phyloP scores from a whole-genome alignment of 2,797 vertebrate species.

The Podarcis lilfordi region DNA sequence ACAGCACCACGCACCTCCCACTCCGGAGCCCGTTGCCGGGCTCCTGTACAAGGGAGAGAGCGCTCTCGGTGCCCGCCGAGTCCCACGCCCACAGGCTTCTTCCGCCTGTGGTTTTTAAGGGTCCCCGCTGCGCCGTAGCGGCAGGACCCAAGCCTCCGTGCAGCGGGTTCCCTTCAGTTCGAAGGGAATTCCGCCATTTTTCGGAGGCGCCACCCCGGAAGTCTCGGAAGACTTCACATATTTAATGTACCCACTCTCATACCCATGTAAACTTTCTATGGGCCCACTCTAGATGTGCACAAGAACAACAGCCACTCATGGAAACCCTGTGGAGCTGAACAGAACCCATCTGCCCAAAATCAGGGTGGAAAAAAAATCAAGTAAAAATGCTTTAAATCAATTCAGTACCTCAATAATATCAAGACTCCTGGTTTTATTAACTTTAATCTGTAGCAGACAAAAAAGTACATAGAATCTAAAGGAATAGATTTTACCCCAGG shows the following conservation, averaged over 20 bases:
- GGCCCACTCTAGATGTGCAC: not conserved
- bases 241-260: not conserved
- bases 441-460: not conserved
- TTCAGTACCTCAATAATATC: not conserved
- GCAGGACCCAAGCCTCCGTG: no score
- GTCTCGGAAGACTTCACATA: not conserved
- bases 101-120: no score
- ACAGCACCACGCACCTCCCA: no score
- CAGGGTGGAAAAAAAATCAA: not conserved
- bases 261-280: not conserved
- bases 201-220: no score
- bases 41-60: no score
- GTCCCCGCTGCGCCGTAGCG: no score
- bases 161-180: no score
- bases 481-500: not conserved
- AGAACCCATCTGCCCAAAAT: not conserved
- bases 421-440: not conserved
- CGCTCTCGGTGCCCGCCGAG: no score
- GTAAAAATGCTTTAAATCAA: not conserved
- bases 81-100: no score
- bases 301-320: not conserved
- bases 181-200: no score
- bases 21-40: no score
- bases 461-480: not conserved
- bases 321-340: not conserved